A percentile compares a stretch with the other conserved stretches of the same genome.
Conservation (phyloP, 2,888 invertebrate species). For the Stenolophus ochropezus region DNA sequence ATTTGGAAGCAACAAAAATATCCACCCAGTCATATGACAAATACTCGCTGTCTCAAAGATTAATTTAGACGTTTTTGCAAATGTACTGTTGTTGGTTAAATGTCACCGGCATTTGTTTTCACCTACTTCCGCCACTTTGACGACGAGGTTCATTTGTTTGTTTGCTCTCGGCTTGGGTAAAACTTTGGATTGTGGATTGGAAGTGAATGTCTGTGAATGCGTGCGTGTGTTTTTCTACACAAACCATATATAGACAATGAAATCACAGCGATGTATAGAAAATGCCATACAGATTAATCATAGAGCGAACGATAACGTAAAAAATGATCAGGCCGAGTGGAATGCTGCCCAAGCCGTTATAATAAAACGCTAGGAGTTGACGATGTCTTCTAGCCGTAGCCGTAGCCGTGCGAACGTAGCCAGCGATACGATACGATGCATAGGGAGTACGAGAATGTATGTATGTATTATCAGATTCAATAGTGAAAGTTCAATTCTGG, state of each 20-base stretch:
- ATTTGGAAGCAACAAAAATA: not conserved
- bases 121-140: not conserved
- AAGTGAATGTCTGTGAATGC: not conserved
- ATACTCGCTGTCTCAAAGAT: not conserved
- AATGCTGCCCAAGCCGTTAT: slow-evolving; percentile 46
- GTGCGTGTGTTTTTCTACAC: too few relatives aligned
- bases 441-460: not conserved
- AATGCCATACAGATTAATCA: slow-evolving; percentile 47
- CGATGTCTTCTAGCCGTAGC: not conserved
- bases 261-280: slow-evolving; percentile 40
- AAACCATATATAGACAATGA: slow-evolving; percentile 44
- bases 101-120: slow-evolving; percentile 18
- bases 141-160: not conserved
- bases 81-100: not conserved
- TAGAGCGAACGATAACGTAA: slow-evolving; percentile 28
- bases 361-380: slow-evolving; percentile 41
- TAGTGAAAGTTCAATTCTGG: slow-evolving; percentile 23
- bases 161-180: not conserved
- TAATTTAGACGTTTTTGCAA: not conserved
- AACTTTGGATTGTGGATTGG: not conserved
- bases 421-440: not conserved
- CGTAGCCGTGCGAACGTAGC: not conserved
- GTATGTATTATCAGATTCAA: slow-evolving; percentile 6
- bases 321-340: slow-evolving; percentile 35
- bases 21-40: not conserved